Evolutionary conservation across 2,797 vertebrate species (phyloP).

Genomic region (Acestrorhynchus altus): DNA sequence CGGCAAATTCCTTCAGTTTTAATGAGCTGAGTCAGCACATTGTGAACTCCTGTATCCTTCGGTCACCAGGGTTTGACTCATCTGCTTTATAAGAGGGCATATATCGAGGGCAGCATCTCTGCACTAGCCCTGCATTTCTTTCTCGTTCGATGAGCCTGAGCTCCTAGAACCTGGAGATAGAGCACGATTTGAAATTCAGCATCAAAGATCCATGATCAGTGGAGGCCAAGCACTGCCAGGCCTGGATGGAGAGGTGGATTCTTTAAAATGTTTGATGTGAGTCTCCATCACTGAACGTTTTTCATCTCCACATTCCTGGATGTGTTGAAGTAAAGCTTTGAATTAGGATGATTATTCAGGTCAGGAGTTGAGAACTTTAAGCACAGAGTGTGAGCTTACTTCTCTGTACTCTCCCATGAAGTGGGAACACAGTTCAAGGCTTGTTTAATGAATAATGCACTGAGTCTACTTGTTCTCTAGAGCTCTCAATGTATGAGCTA

Average conservation of each 20-base stretch:
- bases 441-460: slow-evolving; percentile 4
- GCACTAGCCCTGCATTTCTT: neutral
- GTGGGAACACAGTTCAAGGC: neutral
- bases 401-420: neutral
- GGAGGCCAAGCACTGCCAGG: slow-evolving; percentile 20
- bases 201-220: slow-evolving; percentile 50
- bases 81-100: neutral
- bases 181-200: slow-evolving; percentile 47
- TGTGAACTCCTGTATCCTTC: neutral
- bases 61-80: neutral
- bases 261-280: slow-evolving; percentile 39
- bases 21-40: neutral
- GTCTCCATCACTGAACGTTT: slow-evolving; percentile 26
- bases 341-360: slow-evolving; percentile 29
- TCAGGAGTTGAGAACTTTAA: slow-evolving; percentile 19
- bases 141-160: slow-evolving; percentile 8
- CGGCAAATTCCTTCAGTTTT: neutral
- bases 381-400: neutral
- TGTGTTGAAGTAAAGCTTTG: slow-evolving; percentile 17
- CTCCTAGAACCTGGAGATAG: slow-evolving; percentile 32
- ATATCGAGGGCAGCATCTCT: neutral
- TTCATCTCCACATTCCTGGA: slow-evolving; percentile 10
- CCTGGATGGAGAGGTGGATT: slow-evolving; percentile 16
- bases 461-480: neutral
- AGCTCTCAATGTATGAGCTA: neutral